Conservation (phyloP, 2,888 invertebrate genomes). For the Coleophora deauratella region DNA sequence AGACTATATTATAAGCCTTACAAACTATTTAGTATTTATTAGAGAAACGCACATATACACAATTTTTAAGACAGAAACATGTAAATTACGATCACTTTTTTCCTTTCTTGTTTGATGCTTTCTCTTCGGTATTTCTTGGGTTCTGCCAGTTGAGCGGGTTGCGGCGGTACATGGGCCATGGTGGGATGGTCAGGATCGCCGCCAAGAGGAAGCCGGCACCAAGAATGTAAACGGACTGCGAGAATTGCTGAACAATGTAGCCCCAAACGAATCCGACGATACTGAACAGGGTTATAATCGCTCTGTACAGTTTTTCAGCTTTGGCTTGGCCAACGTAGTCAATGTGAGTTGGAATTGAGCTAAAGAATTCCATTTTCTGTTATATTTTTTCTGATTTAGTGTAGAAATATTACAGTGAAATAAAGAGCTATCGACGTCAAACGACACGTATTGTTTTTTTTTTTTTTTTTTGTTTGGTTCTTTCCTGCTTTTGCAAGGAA, state of each 20-base stretch:
- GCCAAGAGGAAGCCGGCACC: slow-evolving; percentile 93
- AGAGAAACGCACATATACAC: slow-evolving; percentile 12
- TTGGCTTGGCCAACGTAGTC: slow-evolving; percentile 93
- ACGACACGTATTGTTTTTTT: background rate
- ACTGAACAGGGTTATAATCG: slow-evolving; percentile 92
- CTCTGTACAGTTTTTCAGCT: slow-evolving; percentile 91
- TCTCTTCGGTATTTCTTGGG: slow-evolving; percentile 65
- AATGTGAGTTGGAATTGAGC: slow-evolving; percentile 66
- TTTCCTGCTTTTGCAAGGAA: too few relatives aligned
- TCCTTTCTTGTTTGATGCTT: slow-evolving; percentile 67
- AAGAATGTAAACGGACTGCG: slow-evolving; percentile 94
- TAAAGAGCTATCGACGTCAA: too few relatives aligned
- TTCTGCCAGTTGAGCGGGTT: slow-evolving; percentile 94
- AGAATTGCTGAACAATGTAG: slow-evolving; percentile 95
- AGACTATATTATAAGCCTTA: too few relatives aligned
- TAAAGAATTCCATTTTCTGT: slow-evolving; percentile 57
- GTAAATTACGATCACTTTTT: slow-evolving; percentile 42
- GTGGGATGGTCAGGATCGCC: slow-evolving; percentile 90
- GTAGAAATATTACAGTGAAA: too few relatives aligned
- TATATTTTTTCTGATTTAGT: background rate
- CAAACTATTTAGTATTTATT: slow-evolving; percentile 34
- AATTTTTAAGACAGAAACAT: background rate
- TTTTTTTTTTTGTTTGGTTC: too few relatives aligned
- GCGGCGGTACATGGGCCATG: slow-evolving; percentile 96
- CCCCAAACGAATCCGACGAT: slow-evolving; percentile 94